phyloP scores from a whole-genome alignment of 2,888 invertebrate species.

The Escarpia spicata region DNA sequence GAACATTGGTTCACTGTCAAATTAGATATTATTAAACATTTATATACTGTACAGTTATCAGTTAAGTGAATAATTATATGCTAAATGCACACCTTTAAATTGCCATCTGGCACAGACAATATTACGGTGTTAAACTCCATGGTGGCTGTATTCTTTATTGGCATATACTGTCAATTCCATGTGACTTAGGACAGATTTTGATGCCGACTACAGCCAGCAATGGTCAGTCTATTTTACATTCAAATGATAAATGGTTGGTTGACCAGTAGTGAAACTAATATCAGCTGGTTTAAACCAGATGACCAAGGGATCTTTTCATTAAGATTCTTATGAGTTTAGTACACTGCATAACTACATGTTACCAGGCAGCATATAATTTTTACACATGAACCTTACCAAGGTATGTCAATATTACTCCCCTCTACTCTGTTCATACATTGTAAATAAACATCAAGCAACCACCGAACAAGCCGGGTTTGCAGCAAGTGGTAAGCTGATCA shows the following conservation, averaged over 20 bases:
- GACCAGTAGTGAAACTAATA: background rate
- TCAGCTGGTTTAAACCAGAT: background rate
- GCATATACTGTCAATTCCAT: background rate
- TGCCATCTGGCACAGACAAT: no score
- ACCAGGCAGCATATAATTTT: background rate
- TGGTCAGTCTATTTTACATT: background rate
- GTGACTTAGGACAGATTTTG: no score
- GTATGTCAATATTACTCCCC: background rate
- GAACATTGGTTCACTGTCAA: no score
- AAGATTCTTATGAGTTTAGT: background rate
- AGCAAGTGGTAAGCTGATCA: background rate
- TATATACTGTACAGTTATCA: no score
- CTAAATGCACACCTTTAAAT: no score
- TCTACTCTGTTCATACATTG: background rate
- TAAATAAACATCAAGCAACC: background rate
- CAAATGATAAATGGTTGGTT: background rate
- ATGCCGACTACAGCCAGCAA: no score
- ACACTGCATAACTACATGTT: background rate
- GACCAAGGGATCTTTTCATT: background rate
- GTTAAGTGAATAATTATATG: background rate
- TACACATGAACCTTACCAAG: background rate
- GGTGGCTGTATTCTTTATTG: background rate
- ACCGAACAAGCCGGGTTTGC: background rate
- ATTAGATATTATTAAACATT: no score
- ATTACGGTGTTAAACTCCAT: background rate